Evolutionary conservation across 1,140 invertebrate genomes (phyloP), one percentile per base, ranked within the genome.

Genomic region (Pristionchus pacificus): DNA sequence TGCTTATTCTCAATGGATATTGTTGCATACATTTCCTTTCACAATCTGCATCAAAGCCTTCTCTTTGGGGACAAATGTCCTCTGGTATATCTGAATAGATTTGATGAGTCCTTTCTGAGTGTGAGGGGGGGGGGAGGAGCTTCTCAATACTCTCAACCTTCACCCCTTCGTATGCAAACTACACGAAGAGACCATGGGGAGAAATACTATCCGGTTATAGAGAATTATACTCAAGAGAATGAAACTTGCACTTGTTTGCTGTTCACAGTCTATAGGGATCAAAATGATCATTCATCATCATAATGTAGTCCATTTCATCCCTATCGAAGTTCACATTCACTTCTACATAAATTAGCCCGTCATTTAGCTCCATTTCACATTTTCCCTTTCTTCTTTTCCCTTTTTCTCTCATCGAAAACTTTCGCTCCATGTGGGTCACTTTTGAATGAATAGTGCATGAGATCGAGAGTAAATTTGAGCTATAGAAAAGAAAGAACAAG

Each of bases 1-100:
- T 71, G 3, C 69, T 61, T 14, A 60, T 71, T 60, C 69, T 64
- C 33, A 61, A 57, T 25, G 69, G 69, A 60, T 71, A 71, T 2
- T 57, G n/a, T 32, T 65, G 31, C 1, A 49, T 32, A 71, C 69
- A 71, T 28, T 63, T 33, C 10, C 31, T 15, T 38, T 71, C 69
- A 60, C 69, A 71, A 33, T 71, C 69, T 27, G 33, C 28, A 60
- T 71, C 69, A 19, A 27, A 33, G 24, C 69, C 69, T 71, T 71
- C 69, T 55, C 63, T 24, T 55, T 71, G 69, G 32, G 62, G 69
- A 55, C 69, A 71, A 2, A 71, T 55, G 49, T 71, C 69, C 29
- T 71, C 69, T 32, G 31, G 62, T 25, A 71, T 65, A 14, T 71
- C 69, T 71, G 49, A 58, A 70, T 58, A 70, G 1, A 1, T 2